Conservation (phyloP, 2,113 vertebrate genomes). For the Engystomops pustulosus region DNA sequence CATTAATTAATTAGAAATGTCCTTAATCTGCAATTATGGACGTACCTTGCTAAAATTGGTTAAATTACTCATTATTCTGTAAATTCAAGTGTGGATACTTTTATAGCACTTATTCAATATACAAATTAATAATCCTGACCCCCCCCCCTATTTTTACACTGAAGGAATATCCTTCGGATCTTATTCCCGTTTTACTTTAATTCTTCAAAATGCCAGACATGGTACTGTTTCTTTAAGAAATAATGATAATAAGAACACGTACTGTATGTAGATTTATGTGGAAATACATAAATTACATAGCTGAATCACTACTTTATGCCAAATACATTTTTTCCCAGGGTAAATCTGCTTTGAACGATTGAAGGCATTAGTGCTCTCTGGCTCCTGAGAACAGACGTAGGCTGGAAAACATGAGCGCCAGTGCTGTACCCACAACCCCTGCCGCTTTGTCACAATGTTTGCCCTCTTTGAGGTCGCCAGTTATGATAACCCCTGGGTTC, state of each 20-base stretch:
- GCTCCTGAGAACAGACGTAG: not conserved
- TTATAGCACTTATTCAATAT: not conserved
- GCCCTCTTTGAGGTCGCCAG: constrained; percentile 32
- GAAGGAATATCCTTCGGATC: no score
- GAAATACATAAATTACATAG: not conserved
- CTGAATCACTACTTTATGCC: not conserved
- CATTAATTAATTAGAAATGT: no score
- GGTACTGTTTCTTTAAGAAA: not conserved
- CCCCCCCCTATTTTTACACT: no score
- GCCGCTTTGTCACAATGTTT: constrained; percentile 42
- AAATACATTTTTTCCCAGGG: constrained; percentile 9
- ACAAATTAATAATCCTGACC: not conserved
- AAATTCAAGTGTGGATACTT: not conserved
- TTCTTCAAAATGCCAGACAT: not conserved
- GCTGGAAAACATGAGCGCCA: constrained; percentile 8
- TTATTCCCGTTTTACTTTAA: no score
- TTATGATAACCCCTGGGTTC: constrained; percentile 48
- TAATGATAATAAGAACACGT: not conserved
- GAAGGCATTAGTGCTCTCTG: not conserved
- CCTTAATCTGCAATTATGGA: no score
- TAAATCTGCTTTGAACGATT: not conserved
- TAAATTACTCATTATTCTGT: not conserved
- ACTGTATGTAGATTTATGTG: not conserved
- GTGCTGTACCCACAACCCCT: constrained; percentile 31
- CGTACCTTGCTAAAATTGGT: not conserved